Percentiles rank a stretch among this genome's conserved stretches.
Conservation (phyloP, 2,797 vertebrate species). For the Leptodactylus fallax region DNA sequence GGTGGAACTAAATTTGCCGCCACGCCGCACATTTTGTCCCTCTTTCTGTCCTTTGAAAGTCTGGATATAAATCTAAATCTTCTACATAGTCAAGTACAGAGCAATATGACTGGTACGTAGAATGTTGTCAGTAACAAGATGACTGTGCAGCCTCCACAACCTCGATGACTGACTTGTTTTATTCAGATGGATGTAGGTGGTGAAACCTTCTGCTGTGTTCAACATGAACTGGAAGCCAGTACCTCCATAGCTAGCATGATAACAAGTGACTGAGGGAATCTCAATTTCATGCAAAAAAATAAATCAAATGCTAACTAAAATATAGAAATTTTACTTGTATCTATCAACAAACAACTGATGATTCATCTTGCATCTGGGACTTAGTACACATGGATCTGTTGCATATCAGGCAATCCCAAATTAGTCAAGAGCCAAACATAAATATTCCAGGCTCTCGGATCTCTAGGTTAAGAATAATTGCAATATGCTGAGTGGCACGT, state of each 20-base stretch:
- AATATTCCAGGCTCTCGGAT: too few relatives aligned
- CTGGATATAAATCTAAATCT: background rate
- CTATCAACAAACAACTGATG: background rate
- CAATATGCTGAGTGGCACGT: too few relatives aligned
- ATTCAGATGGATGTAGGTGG: constrained; percentile 51
- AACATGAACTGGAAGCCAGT: constrained; percentile 37
- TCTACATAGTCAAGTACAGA: background rate
- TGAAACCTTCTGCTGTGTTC: constrained; percentile 26
- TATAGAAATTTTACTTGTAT: background rate
- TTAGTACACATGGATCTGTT: background rate
- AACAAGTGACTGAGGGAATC: background rate
- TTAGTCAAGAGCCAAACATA: too few relatives aligned
- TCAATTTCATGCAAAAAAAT: background rate
- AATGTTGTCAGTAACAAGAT: constrained; percentile 50
- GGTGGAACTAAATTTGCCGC: too few relatives aligned
- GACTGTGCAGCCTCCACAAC: constrained; percentile 28
- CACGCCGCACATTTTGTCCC: too few relatives aligned
- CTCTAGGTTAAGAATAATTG: too few relatives aligned
- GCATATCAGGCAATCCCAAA: too few relatives aligned
- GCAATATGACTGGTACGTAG: constrained; percentile 12
- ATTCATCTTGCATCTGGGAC: background rate
- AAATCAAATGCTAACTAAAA: background rate
- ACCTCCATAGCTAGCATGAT: background rate
- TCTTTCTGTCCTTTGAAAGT: too few relatives aligned
- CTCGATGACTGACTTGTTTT: constrained; percentile 33